Evolutionary conservation across 2,113 vertebrate species (phyloP), one percentile per base, ranked within the genome.

Genomic region (Andinoacara biseriatus): DNA sequence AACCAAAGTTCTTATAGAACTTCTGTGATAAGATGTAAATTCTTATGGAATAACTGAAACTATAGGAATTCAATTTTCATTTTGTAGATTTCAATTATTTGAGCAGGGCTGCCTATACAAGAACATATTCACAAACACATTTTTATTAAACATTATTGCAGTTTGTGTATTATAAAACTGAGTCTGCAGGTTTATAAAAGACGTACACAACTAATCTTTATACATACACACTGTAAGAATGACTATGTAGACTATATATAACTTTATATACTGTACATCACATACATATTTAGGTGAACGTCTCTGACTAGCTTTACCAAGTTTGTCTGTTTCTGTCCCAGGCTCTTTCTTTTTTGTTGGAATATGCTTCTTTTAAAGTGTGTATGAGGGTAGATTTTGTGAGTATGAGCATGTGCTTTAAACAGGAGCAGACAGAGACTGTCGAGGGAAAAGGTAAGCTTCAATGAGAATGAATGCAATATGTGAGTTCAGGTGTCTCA

Each of bases 401-500:
- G 49, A 56, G 81, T 38, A 56, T 65, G 80, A 81, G 43, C 38
- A 13, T 76, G 18, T 11, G 62, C 76, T 63, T 81, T 72, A 91
- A 87, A 80, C 61, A 60, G 61, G 33, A 57, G 61, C 84, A 76
- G 85, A 74, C 79, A 72, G 79, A 65, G 38, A 43, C 22, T 54
- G 78, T 86, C 83, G 31, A 67, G 90, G 81, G 75, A 80, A 74
- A 84, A 87, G 83, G 61, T 49, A 76, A 40, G 89, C 89, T 84
- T 91, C 77, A 85, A 57, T 82, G 72, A 88, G 80, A 92, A 78
- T 88, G 69, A 89, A 88, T 87, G 83, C 75, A 87, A 63, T 80
- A 76, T 81, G 76, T 83, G 90, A 82, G 90, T 80, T 90, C 85
- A 82, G 81, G 87, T 87, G 85, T 87, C 78, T 90, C 81, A 93